Percentiles rank a stretch among this genome's conserved stretches.
These are phyloP conservation scores for Callosobruchus maculatus DNA, from an alignment of 2,888 invertebrate species.

Conservation along the genomic window DNA sequence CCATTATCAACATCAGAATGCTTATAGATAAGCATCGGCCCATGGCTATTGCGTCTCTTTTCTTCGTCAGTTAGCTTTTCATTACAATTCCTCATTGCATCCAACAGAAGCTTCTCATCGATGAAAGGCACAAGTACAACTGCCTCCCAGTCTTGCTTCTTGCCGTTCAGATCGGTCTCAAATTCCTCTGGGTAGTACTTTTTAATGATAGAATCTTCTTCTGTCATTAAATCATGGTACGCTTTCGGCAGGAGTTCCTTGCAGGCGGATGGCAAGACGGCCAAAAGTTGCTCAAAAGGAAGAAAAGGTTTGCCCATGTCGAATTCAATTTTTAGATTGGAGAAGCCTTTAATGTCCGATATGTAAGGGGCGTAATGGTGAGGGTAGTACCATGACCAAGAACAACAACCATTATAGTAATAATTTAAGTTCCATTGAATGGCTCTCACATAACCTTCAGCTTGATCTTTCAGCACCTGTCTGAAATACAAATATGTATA, in stretches of 20 bases:
- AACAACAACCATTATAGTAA: conserved; percentile 93
- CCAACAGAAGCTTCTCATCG: conserved; percentile 72
- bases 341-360: conserved; percentile 85
- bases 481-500: no score
- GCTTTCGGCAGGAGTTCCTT: conserved; percentile 71
- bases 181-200: conserved; percentile 91
- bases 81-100: conserved; percentile 72
- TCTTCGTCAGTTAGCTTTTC: conserved; percentile 67
- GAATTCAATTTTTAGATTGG: conserved; percentile 67
- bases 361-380: conserved; percentile 97
- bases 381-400: conserved; percentile 98
- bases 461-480: conserved; percentile 74
- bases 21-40: conserved; percentile 81
- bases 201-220: conserved; percentile 74
- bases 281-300: conserved; percentile 89
- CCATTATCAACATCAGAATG: conserved; percentile 62
- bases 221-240: conserved; percentile 76
- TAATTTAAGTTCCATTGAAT: conserved; percentile 96
- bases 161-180: conserved; percentile 92
- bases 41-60: conserved; percentile 72
- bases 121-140: conserved; percentile 92
- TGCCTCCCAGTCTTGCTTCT: conserved; percentile 94
- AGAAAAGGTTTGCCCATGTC: conserved; percentile 83
- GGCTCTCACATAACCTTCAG: conserved; percentile 85
- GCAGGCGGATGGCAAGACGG: conserved; percentile 85